Evolutionary conservation across 2,113 vertebrate genomes (phyloP), one percentile per base, ranked within the genome.

Genomic region (Urocolius indicus): DNA sequence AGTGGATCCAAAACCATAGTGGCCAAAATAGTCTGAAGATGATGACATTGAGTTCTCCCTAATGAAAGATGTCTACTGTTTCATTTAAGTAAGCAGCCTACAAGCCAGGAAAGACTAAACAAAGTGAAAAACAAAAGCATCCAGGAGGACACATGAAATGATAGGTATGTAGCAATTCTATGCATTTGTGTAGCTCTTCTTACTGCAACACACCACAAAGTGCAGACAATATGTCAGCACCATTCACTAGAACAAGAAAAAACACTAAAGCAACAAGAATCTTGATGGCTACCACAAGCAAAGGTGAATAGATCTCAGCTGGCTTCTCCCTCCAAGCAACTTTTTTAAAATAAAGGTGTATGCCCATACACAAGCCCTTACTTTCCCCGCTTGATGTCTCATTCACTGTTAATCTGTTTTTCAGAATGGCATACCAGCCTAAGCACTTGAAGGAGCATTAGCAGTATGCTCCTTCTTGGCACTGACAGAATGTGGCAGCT

Each of bases 381-480:
- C 20, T 74, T 58, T n/a, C 73, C 57, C 57, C 82, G 76, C 83
- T 48, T 82, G 81, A 88, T 91, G 48, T 34, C 59, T 7, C 43
- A 84, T 54, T 83, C 61, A 87, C 92, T 90, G 91, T 91, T 94
- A 72, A 95, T 41, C 62, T 85, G 62, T 79, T 88, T 95, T 87
- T 67, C 69, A 84, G 61, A 54, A 79, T 77, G 69, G 61, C 52
- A 16, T 32, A 72, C 87, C 93, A 93, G 95, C 95, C 84, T 87
- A 91, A 90, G 75, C 95, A 67, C 89, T 95, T 71, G 52, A 92
- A 96, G 86, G 73, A 76, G 68, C 43, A 17, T 68, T 88, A 97
- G 96, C 96, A 97, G 94, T 48, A 20, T 62, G 91, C 77, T 90
- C 69, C 66, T 94, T 87, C 91, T 96, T 97, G 97, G 98, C 96